Evolutionary conservation across 2,797 vertebrate species (phyloP).

Genomic region (Melanotaenia nigrans): DNA sequence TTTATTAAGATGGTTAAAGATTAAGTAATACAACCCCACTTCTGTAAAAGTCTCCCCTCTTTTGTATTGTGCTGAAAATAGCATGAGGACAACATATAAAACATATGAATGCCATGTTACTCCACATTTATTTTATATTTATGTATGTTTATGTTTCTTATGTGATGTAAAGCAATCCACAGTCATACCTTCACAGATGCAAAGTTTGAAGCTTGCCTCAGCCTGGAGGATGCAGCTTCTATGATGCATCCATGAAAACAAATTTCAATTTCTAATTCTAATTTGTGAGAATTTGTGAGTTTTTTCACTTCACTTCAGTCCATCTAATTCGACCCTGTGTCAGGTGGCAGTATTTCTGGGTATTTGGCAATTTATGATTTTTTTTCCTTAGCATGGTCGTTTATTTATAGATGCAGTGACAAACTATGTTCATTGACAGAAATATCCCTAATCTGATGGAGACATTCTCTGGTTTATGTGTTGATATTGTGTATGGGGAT

Average conservation of each 20-base stretch:
- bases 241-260: background rate
- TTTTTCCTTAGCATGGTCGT: background rate
- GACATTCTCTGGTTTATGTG: background rate
- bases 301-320: background rate
- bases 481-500: background rate
- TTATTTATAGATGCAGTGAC: background rate
- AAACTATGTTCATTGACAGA: background rate
- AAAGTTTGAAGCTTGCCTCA: too few species aligned
- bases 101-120: background rate
- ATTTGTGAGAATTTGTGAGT: conserved; percentile 1
- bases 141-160: too few species aligned
- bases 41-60: background rate
- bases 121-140: background rate
- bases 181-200: too few species aligned
- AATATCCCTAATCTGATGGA: background rate
- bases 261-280: background rate
- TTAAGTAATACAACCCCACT: background rate
- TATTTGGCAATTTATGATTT: background rate
- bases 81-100: background rate
- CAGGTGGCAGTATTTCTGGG: background rate
- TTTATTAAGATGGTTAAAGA: background rate
- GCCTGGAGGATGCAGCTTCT: too few species aligned
- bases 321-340: background rate
- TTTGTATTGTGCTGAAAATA: background rate
- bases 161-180: too few species aligned